A percentile compares a stretch with the other conserved stretches of the same genome.
phyloP scores from a whole-genome alignment of 2,113 vertebrate genomes.

The Nothoprocta pentlandii region DNA sequence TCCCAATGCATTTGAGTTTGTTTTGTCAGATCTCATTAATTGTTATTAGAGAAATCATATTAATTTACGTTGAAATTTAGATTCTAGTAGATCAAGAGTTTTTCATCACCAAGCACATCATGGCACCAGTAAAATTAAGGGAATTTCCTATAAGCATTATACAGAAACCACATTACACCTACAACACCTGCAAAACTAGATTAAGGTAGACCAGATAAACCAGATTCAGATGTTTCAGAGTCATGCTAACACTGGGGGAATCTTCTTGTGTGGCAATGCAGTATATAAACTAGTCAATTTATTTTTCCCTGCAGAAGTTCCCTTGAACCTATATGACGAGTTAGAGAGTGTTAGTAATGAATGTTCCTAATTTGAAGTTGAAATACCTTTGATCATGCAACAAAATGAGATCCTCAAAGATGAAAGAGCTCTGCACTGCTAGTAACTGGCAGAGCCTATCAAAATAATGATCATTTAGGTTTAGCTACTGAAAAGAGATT shows the following conservation, averaged over 20 bases:
- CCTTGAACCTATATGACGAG: background rate
- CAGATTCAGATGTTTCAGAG: background rate
- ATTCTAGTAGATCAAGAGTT: background rate
- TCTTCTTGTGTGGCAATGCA: background rate
- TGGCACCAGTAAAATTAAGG: background rate
- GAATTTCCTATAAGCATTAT: background rate
- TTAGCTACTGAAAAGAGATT: background rate
- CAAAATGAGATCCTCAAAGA: constrained; percentile 34
- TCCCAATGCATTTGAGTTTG: background rate
- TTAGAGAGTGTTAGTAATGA: constrained; percentile 8
- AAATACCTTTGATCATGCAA: constrained; percentile 53
- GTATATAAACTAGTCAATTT: background rate
- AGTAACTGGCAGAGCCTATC: background rate
- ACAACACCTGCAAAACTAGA: background rate
- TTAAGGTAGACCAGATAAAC: background rate
- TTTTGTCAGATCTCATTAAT: background rate
- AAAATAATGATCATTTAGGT: constrained; percentile 25
- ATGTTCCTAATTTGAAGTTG: constrained; percentile 27
- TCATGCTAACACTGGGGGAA: background rate
- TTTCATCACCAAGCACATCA: background rate
- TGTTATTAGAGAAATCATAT: background rate
- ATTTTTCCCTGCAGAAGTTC: constrained; percentile 27
- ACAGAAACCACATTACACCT: background rate
- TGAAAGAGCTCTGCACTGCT: constrained; percentile 23
- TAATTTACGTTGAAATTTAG: background rate